A percentile compares a stretch with the other conserved stretches of the same genome.
phyloP scores from a whole-genome alignment of 1,140 invertebrate species.

The Cardiocondyla obscurior region DNA sequence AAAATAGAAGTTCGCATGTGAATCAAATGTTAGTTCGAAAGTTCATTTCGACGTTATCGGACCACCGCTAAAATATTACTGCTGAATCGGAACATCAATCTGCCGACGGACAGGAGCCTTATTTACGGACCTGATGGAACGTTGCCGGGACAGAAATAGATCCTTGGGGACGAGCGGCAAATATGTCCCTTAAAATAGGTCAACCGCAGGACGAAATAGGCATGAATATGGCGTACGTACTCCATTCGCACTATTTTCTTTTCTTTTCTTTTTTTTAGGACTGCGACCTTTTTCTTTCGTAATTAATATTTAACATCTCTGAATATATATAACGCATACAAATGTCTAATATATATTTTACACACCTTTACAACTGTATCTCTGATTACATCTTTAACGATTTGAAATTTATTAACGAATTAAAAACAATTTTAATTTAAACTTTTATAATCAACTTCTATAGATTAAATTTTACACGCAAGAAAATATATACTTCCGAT shows the following conservation, averaged over 20 bases:
- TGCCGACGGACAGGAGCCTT: conserved; percentile 46
- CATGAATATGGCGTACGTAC: conserved; percentile 2
- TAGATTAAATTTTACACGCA: too few species aligned
- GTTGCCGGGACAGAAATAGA: conserved; percentile 53
- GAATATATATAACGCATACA: background rate
- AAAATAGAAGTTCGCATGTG: background rate
- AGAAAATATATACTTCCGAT: too few species aligned
- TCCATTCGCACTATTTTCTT: background rate
- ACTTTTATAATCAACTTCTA: too few species aligned
- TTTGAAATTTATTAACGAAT: background rate
- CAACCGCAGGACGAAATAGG: conserved; percentile 31
- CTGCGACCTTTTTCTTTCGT: conserved; percentile 27
- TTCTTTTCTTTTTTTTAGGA: background rate
- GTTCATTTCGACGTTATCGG: conserved; percentile 57
- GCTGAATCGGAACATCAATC: conserved; percentile 59
- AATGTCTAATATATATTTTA: too few species aligned
- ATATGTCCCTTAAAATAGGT: conserved; percentile 60
- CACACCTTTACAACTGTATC: background rate
- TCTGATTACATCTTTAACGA: conserved; percentile 19
- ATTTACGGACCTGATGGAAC: conserved; percentile 64
- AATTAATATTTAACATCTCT: background rate
- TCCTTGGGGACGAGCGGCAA: conserved; percentile 4
- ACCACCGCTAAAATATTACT: conserved; percentile 55
- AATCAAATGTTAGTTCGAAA: conserved; percentile 24
- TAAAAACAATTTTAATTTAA: conserved; percentile 9